A percentile compares a stretch with the other conserved stretches of the same genome.
Conservation (phyloP, 2,888 invertebrate genomes). For the Autographa pulchrina region DNA sequence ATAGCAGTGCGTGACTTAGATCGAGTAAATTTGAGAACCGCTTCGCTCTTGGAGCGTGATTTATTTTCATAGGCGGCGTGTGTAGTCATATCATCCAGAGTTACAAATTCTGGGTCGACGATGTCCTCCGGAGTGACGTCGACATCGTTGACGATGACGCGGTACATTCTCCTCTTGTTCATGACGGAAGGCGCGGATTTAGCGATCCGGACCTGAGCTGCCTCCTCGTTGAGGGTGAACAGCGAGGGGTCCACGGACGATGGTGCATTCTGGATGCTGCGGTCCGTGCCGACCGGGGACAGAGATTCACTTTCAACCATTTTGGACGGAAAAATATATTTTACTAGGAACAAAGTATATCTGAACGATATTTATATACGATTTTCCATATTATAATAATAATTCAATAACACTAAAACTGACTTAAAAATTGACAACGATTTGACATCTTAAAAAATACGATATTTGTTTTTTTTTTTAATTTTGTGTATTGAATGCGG, state of each 20-base stretch:
- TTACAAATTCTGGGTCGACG: conserved; percentile 69
- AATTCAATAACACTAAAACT: background rate
- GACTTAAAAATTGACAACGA: background rate
- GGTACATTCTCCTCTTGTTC: conserved; percentile 72
- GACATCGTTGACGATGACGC: conserved; percentile 67
- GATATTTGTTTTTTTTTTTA: too few species aligned
- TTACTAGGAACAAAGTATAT: background rate
- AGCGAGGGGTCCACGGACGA: conserved; percentile 8
- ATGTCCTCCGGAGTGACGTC: conserved; percentile 81
- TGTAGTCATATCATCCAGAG: conserved; percentile 74
- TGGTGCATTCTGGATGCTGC: background rate
- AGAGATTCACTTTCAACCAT: background rate
- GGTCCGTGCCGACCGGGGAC: background rate
- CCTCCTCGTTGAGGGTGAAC: conserved; percentile 7
- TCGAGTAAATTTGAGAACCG: conserved; percentile 62
- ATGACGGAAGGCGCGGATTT: conserved; percentile 69
- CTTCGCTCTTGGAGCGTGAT: conserved; percentile 69
- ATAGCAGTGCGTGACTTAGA: conserved; percentile 63
- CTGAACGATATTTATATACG: background rate
- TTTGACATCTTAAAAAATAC: background rate
- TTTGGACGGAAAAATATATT: background rate
- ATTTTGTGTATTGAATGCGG: too few species aligned
- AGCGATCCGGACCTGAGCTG: conserved; percentile 42
- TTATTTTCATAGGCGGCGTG: conserved; percentile 81
- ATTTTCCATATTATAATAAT: background rate